phyloP scores from a whole-genome alignment of 1,140 invertebrate species.

The Panulirus ornatus region DNA sequence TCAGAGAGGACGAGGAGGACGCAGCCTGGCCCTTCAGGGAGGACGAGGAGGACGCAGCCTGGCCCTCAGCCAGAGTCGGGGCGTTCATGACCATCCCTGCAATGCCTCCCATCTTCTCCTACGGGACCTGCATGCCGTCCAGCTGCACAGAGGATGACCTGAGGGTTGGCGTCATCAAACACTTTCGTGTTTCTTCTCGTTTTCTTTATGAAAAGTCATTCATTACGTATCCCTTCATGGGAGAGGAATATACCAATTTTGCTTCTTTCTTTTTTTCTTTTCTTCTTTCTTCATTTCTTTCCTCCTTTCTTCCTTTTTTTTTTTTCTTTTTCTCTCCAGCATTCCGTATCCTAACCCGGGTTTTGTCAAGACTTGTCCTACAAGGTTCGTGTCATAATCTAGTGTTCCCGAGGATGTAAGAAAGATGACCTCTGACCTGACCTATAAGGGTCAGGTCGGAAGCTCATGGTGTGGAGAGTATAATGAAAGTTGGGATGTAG shows the following conservation, averaged over 20 bases:
- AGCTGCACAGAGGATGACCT: slow-evolving; percentile 37
- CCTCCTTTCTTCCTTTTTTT: background rate
- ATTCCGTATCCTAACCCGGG: background rate
- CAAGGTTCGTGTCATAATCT: no score
- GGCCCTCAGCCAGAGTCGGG: background rate
- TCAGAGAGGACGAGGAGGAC: no score
- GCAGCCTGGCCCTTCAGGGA: no score
- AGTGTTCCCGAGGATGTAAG: no score
- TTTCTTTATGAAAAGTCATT: background rate
- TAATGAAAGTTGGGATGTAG: no score
- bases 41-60: background rate
- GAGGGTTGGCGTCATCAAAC: background rate
- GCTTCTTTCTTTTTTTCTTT: background rate
- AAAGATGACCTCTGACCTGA: no score
- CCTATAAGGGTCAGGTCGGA: no score
- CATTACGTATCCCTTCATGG: background rate
- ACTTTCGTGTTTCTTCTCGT: no score
- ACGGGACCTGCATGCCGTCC: slow-evolving; percentile 58
- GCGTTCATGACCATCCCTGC: background rate
- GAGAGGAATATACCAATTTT: no score
- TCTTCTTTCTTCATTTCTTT: no score
- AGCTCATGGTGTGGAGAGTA: no score
- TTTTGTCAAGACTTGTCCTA: background rate
- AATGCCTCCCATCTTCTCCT: background rate
- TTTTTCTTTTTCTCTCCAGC: background rate